Base-by-base conservation (phyloP, 1,140 invertebrate species). In the Acyrthosiphon pisum region DNA sequence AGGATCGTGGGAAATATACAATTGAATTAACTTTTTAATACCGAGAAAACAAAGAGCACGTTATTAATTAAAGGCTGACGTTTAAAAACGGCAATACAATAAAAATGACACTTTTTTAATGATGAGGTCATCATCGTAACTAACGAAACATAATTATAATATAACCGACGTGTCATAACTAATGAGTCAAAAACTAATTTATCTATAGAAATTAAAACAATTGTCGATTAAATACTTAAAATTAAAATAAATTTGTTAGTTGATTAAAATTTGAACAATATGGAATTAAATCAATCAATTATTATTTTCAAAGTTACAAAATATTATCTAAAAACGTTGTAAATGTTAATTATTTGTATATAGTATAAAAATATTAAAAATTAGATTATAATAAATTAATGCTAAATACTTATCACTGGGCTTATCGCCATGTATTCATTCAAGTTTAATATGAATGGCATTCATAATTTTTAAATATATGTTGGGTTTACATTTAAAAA, bases 1-100 rank as follows among this genome's bases (percentile, higher is more conserved):
- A 90, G 44, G 30, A 76, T 23, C 90, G 90, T 91, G 90, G 44
- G 90, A 91, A 91, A 46, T 41, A 90, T 26, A 90, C 53, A 91
- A 44, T 41, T 37, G 37, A 91, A 6, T 44, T 23, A 48, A 91
- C 26, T 30, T 8, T 76, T 91, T 68, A 91, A 90, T 90, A 68
- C 56, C 26, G n/a, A 91, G 35, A 9, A n/a, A 91, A 91, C 26
- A n/a, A 91, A 76, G 23, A 11, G 90, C 11, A 91, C 44, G n/a
- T 37, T 44, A 76, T 91, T 91, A 91, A 91, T 91, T 91, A 35
- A 91, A 35, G 14, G 56, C 44, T 68, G 41, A 44, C 90, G 56
- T 46, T 68, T n/a, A 76, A 68, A 91, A 76, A 91, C 26, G 20
- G 53, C 26, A 35, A 91, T 46, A 46, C 30, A 91, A 91, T 46